Percentiles rank a stretch among this genome's conserved stretches.
Evolutionary conservation across 2,888 invertebrate species (phyloP).

Genomic region (Thereva unica): DNA sequence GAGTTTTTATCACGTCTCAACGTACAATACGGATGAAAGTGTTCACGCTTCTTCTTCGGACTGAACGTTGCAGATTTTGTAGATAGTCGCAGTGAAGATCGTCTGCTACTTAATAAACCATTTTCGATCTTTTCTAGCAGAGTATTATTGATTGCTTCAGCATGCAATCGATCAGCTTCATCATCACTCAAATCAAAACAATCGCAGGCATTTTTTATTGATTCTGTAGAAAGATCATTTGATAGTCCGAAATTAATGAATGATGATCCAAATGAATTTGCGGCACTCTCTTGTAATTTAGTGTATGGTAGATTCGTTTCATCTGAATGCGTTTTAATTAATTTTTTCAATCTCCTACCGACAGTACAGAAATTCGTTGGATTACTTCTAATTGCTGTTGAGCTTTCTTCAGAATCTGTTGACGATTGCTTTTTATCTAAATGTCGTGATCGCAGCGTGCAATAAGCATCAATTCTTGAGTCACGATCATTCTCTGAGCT

Average conservation of each 20-base stretch:
- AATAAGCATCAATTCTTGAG: conserved; percentile 37
- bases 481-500: conserved; percentile 29
- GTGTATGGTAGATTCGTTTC: conserved; percentile 35
- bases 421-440: conserved; percentile 1
- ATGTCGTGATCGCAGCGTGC: conserved; percentile 36
- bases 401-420: conserved; percentile 7
- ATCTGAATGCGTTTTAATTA: conserved; percentile 28
- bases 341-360: conserved; percentile 35
- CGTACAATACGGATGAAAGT: conserved; percentile 41
- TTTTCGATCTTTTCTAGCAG: conserved; percentile 37
- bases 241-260: conserved; percentile 47
- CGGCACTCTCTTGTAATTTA: conserved; percentile 33
- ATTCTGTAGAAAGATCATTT: conserved; percentile 53
- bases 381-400: conserved; percentile 17
- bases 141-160: conserved; percentile 34
- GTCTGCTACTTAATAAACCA: conserved; percentile 21
- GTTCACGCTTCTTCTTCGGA: conserved; percentile 34
- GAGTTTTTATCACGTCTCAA: conserved; percentile 33
- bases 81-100: conserved; percentile 30
- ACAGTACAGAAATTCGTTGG: conserved; percentile 38
- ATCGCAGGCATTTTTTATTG: conserved; percentile 52
- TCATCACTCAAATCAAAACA: conserved; percentile 51
- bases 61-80: conserved; percentile 32
- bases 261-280: background rate
- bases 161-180: conserved; percentile 37